Evolutionary conservation across 2,113 vertebrate genomes (phyloP), one percentile per base, ranked within the genome.

Genomic region (Ciconia boyciana): DNA sequence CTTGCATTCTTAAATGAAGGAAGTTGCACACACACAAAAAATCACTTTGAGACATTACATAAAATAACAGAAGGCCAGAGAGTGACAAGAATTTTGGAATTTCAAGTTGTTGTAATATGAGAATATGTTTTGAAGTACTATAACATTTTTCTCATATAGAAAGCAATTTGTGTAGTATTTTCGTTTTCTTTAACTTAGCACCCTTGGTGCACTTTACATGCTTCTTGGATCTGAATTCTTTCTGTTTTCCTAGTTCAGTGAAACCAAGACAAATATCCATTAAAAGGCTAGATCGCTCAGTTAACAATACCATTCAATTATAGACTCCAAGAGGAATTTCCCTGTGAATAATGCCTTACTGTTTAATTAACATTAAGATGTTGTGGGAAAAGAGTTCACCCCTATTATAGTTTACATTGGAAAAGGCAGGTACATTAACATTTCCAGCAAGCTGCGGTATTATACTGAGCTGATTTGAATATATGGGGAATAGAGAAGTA

Each of bases 381-480:
- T 48, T 89, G 81, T 80, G 61, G 39, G 76, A 92, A 94, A 85
- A 94, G 31, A 97, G 34, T 86, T 86, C 76, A 91, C n/a, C 32
- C 28, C 64, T 83, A 87, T 96, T 66, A 54, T 25, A 84, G 58
- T 94, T 97, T 97, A 92, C 54, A 78, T 44, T 72, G 70, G 69
- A 90, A 97, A 96, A 82, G 62, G 51, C 58, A 92, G 39, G 11
- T 60, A 60, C 39, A 80, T 94, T 91, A 71, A 71, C 49, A 69
- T 95, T 97, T 94, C 84, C 61, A 91, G 43, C 11, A 95, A 87
- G 95, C 43, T 60, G 93, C 65, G 46, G 52, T 60, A 80, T 94
- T 97, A 84, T 83, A 66, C 51, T 55, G 87, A 85, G 54, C 58
- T 12, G 19, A 88, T 48, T 62, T 95, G 76, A 96, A 96, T 80